phyloP scores from a whole-genome alignment of 2,888 invertebrate species.

The Alsophila aescularia region DNA sequence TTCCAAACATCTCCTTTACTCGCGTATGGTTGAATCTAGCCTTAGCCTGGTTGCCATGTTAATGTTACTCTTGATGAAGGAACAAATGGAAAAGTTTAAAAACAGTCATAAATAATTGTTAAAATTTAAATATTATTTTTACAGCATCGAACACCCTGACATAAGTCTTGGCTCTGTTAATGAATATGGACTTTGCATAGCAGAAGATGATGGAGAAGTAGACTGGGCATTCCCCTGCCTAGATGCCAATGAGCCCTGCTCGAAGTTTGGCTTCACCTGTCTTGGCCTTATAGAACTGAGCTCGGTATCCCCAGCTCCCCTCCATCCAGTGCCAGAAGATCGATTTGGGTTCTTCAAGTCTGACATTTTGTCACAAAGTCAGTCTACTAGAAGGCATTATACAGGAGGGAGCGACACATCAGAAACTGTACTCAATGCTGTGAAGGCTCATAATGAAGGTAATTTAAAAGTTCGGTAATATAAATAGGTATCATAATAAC shows the following conservation, averaged over 20 bases:
- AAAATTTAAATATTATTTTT: neutral
- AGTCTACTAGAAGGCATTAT: slow-evolving; percentile 70
- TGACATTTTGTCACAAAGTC: slow-evolving; percentile 58
- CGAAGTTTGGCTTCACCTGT: slow-evolving; percentile 96
- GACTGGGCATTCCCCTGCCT: slow-evolving; percentile 97
- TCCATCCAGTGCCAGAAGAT: slow-evolving; percentile 11
- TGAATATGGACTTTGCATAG: slow-evolving; percentile 95
- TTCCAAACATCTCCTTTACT: too few relatives aligned
- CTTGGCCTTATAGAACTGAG: slow-evolving; percentile 90
- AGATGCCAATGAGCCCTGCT: slow-evolving; percentile 93
- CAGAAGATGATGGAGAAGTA: slow-evolving; percentile 98
- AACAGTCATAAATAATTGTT: neutral
- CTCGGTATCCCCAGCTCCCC: slow-evolving; percentile 20
- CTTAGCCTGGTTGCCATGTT: too few relatives aligned
- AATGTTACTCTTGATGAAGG: too few relatives aligned
- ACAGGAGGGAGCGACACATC: slow-evolving; percentile 78
- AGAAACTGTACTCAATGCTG: slow-evolving; percentile 71
- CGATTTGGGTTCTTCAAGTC: slow-evolving; percentile 51
- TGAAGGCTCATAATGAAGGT: slow-evolving; percentile 79
- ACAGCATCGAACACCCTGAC: slow-evolving; percentile 86
- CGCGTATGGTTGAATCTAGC: too few relatives aligned
- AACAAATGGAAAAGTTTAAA: too few relatives aligned
- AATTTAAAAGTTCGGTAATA: too few relatives aligned
- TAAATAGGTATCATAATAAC: too few relatives aligned
- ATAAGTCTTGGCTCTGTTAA: slow-evolving; percentile 86